Evolutionary conservation across 1,140 invertebrate species (phyloP).

Genomic region (Daktulosphaira vitifoliae): DNA sequence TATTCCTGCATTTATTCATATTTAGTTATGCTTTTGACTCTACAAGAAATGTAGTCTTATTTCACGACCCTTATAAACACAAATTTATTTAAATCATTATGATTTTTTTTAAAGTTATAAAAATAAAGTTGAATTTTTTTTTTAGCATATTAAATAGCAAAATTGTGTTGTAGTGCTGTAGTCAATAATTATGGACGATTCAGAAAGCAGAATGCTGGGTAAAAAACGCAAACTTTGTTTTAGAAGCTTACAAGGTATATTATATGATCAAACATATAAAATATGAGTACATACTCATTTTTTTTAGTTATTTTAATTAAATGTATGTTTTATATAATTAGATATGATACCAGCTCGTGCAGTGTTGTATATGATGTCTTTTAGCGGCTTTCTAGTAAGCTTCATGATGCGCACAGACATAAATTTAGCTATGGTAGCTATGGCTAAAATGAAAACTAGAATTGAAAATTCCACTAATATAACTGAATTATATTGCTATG

Average conservation of each 20-base stretch:
- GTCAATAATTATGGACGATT: slow-evolving; percentile 1
- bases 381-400: slow-evolving; percentile 61
- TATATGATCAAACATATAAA: not conserved
- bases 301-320: not conserved
- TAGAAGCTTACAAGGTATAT: slow-evolving; percentile 14
- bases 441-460: slow-evolving; percentile 47
- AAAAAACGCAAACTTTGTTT: slow-evolving; percentile 23
- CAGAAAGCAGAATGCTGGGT: slow-evolving; percentile 25
- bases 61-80: no score
- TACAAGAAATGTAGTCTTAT: no score
- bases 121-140: not conserved
- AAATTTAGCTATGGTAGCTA: slow-evolving; percentile 60
- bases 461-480: slow-evolving; percentile 37
- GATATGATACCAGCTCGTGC: slow-evolving; percentile 53
- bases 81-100: no score
- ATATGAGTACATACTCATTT: not conserved
- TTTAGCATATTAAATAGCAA: not conserved
- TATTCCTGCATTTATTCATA: no score
- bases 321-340: slow-evolving; percentile 36
- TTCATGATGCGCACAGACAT: slow-evolving; percentile 71
- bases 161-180: not conserved
- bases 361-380: slow-evolving; percentile 60
- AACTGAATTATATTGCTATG: slow-evolving; percentile 38
- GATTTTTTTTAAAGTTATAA: no score
- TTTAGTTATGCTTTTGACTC: no score